These are phyloP conservation scores for Rhadina sibilatrix DNA, from an alignment of 2,113 vertebrate genomes.

Conservation along the genomic window DNA sequence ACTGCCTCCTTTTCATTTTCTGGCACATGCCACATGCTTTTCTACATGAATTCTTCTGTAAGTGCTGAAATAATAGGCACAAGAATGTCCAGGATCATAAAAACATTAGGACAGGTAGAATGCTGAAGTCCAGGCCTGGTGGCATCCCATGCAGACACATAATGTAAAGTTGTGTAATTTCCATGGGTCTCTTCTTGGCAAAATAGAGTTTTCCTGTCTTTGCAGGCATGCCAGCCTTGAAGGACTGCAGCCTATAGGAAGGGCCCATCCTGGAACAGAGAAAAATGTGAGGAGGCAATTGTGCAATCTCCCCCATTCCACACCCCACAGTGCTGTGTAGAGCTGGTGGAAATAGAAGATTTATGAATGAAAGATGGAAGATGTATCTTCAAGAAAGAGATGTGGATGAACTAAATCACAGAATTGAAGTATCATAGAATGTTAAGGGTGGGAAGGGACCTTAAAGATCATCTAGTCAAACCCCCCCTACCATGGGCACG, in stretches of 20 bases:
- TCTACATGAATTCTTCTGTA: background rate
- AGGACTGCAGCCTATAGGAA: background rate
- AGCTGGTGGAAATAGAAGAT: background rate
- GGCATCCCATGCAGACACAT: accelerated
- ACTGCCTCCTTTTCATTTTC: background rate
- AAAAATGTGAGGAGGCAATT: background rate
- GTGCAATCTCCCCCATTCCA: background rate
- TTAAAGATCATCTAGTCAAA: background rate
- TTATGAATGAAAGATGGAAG: background rate
- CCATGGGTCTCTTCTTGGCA: background rate
- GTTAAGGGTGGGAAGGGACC: background rate
- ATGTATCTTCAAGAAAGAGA: background rate
- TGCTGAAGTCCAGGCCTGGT: background rate
- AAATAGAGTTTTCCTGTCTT: background rate
- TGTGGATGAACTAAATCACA: background rate
- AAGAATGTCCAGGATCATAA: accelerated
- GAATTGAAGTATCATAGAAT: background rate
- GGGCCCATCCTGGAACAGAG: background rate
- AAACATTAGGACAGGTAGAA: background rate
- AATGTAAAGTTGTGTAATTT: background rate
- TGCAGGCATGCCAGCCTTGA: background rate
- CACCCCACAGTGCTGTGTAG: background rate
- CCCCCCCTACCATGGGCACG: background rate
- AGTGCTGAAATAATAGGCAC: background rate
- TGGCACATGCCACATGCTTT: background rate